phyloP scores from a whole-genome alignment of 2,888 invertebrate genomes.

The Camptogramma bilineatum region DNA sequence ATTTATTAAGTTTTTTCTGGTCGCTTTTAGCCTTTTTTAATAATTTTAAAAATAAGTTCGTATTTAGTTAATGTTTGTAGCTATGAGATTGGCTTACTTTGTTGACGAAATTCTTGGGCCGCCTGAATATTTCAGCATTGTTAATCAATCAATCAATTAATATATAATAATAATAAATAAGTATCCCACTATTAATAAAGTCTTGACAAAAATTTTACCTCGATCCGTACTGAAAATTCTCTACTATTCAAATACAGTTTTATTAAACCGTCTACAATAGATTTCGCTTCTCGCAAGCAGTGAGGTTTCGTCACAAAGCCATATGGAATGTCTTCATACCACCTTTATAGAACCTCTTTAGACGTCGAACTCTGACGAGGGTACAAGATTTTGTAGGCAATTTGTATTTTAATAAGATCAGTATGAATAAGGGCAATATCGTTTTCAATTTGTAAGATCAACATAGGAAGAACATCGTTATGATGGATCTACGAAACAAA shows the following conservation, averaged over 20 bases:
- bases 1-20: too few relatives aligned
- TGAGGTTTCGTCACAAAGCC: conserved; percentile 23
- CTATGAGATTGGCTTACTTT: too few relatives aligned
- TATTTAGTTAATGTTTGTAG: too few relatives aligned
- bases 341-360: background rate
- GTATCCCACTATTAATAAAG: too few relatives aligned
- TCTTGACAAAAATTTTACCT: too few relatives aligned
- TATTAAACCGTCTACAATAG: conserved; percentile 14
- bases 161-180: too few relatives aligned
- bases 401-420: conserved; percentile 12
- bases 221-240: background rate
- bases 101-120: too few relatives aligned
- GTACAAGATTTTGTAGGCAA: conserved; percentile 14
- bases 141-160: too few relatives aligned
- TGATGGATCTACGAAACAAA: background rate
- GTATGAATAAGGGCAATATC: conserved; percentile 6
- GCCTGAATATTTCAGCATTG: too few relatives aligned
- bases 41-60: too few relatives aligned
- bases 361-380: conserved; percentile 30
- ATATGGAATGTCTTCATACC: conserved; percentile 25
- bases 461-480: background rate
- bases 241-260: background rate
- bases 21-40: too few relatives aligned
- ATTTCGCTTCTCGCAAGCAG: background rate
- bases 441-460: conserved; percentile 10